Conservation (phyloP, 1,140 invertebrate genomes). For the Eueides isabella region DNA sequence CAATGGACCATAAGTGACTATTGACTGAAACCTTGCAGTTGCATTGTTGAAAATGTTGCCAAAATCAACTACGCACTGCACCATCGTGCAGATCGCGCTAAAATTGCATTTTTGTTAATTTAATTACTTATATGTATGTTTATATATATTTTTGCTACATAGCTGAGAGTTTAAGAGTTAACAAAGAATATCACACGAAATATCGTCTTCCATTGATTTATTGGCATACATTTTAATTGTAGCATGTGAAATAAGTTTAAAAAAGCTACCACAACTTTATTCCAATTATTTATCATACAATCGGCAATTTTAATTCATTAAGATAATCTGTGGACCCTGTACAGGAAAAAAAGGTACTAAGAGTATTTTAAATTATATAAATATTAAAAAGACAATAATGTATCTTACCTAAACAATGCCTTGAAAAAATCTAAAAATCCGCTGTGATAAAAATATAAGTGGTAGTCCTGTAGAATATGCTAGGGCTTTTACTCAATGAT, state of each 20-base stretch:
- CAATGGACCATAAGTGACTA: constrained; percentile 66
- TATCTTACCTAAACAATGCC: constrained; percentile 64
- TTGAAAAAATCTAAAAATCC: constrained; percentile 74
- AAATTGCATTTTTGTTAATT: constrained; percentile 77
- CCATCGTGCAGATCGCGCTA: constrained; percentile 44
- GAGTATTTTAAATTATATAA: constrained; percentile 30
- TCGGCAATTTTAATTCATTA: constrained; percentile 24
- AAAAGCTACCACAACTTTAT: constrained; percentile 56
- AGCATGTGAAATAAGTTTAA: constrained; percentile 60
- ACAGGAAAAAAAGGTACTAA: constrained; percentile 14
- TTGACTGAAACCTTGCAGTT: constrained; percentile 54
- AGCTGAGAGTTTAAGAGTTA: constrained; percentile 45
- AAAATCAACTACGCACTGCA: constrained; percentile 54
- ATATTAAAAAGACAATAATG: constrained; percentile 70
- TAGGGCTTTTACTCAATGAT: constrained; percentile 79
- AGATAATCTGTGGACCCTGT: constrained; percentile 26
- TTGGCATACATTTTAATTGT: constrained; percentile 75
- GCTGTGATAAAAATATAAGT: constrained; percentile 80
- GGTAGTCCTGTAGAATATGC: constrained; percentile 76
- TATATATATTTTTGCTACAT: constrained; percentile 55
- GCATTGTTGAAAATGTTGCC: constrained; percentile 54
- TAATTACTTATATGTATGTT: constrained; percentile 64
- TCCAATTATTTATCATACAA: constrained; percentile 21
- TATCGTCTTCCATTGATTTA: constrained; percentile 77
- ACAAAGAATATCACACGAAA: constrained; percentile 42